These are phyloP conservation scores for Philereme transversata DNA, from an alignment of 2,888 invertebrate genomes.

Conservation along the genomic window DNA sequence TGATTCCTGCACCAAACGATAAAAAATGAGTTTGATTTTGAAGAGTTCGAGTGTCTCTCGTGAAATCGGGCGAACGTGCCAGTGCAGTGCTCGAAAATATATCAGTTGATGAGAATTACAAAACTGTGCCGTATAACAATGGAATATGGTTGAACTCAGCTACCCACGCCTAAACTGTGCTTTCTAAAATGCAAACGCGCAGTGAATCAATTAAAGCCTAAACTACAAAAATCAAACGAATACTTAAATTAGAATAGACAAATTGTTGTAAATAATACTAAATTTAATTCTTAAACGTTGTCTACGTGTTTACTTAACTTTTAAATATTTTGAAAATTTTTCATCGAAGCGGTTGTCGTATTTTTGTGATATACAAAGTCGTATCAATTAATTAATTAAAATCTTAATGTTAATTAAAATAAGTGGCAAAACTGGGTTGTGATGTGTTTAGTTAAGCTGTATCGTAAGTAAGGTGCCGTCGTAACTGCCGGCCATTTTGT, in stretches of 20 bases:
- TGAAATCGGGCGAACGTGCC: slow-evolving; percentile 72
- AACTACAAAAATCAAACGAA: slow-evolving; percentile 40
- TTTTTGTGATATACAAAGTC: slow-evolving; percentile 76
- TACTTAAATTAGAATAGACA: slow-evolving; percentile 35
- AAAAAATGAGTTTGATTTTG: slow-evolving; percentile 80
- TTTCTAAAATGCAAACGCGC: slow-evolving; percentile 69
- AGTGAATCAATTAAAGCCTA: slow-evolving; percentile 52
- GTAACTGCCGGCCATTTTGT: slow-evolving; percentile 21
- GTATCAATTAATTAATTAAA: slow-evolving; percentile 48
- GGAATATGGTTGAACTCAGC: slow-evolving; percentile 79
- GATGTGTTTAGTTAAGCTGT: slow-evolving; percentile 80
- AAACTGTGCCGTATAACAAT: slow-evolving; percentile 70
- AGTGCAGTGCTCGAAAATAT: slow-evolving; percentile 60
- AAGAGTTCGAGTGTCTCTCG: slow-evolving; percentile 59
- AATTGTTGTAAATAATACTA: slow-evolving; percentile 57
- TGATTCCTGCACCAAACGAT: slow-evolving; percentile 62
- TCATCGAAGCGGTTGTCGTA: slow-evolving; percentile 84
- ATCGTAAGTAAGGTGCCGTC: slow-evolving; percentile 64
- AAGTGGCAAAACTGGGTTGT: slow-evolving; percentile 83
- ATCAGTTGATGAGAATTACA: slow-evolving; percentile 78
- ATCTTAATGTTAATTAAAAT: slow-evolving; percentile 52
- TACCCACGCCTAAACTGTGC: slow-evolving; percentile 67
- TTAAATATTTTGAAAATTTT: slow-evolving; percentile 69
- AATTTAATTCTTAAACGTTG: slow-evolving; percentile 58
- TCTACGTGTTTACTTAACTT: slow-evolving; percentile 65